Conservation (phyloP, 2,888 invertebrate genomes). For the Scaptomyza flava region DNA sequence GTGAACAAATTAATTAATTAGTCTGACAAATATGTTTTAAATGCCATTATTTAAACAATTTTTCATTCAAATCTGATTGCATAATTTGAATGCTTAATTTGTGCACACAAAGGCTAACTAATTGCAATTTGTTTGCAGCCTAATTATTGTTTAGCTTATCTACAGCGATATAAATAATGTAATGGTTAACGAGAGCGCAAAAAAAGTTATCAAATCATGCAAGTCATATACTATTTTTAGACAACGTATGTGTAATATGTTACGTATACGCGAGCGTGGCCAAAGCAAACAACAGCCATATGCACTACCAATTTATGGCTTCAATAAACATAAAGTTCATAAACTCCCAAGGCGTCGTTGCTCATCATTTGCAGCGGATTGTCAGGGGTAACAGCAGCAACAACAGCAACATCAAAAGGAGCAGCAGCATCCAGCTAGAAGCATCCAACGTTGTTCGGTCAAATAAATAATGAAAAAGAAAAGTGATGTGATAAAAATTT, state of each 20-base stretch:
- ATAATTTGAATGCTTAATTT: conserved; percentile 30
- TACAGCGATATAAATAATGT: conserved; percentile 14
- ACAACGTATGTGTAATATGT: conserved; percentile 14
- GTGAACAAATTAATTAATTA: not conserved
- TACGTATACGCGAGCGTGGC: conserved; percentile 50
- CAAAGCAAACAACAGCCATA: conserved; percentile 46
- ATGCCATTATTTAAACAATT: conserved; percentile 3
- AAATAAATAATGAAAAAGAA: conserved; percentile 78
- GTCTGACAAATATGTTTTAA: not conserved
- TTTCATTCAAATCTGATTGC: conserved; percentile 13
- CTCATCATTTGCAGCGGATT: conserved; percentile 76
- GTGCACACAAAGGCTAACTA: conserved; percentile 27
- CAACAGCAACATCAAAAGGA: conserved; percentile 15
- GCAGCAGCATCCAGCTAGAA: conserved; percentile 10
- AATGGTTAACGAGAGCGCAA: not conserved
- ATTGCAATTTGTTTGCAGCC: conserved; percentile 23
- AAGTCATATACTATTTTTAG: conserved; percentile 5
- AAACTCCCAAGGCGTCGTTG: conserved; percentile 76
- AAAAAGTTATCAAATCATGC: conserved; percentile 21
- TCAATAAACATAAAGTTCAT: conserved; percentile 80
- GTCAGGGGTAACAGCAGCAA: conserved; percentile 39
- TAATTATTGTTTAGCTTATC: conserved; percentile 7
- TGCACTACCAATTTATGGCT: conserved; percentile 78
- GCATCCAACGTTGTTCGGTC: conserved; percentile 44
- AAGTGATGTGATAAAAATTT: conserved; percentile 78